Base-by-base conservation (phyloP, 2,113 vertebrate genomes). In the Zosterops borbonicus region DNA sequence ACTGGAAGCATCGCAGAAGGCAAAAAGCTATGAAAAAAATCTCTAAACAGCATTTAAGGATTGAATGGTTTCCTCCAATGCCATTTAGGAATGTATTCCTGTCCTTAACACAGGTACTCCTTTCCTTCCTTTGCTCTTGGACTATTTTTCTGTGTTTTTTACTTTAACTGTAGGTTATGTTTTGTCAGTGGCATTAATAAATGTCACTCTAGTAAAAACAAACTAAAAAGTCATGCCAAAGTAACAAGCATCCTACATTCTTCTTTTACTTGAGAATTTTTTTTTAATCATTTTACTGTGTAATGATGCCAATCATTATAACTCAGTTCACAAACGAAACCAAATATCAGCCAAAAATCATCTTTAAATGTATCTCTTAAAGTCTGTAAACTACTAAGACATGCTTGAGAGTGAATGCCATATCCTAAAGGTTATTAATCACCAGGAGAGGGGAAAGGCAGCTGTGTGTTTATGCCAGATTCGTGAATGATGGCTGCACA, bases 341-440 rank as follows among this genome's bases (percentile, higher is more conserved):
- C 25, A 79, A 83, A 4, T 59, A 50, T 47, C 49, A 63, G 22
- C 67, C 16, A 84, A 91, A 65, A 9, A 2, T 0, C 16, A 69
- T 65, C 11, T 90, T 92, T 25, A 85, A 65, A 44, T 25, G 3
- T 35, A 59, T 59, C 19, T 76, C 4, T 44, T 76, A 62, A 79
- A 85, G 35, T 46, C 33, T 49, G 33, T 17, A 78, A 94, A 74
- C 33, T 60, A 53, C 23, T 49, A 75, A 87, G n/a, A 76, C 29
- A 27, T 58, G 50, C 41, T 80, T 90, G 50, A 86, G 74, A 93
- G 53, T 69, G 67, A 95, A 79, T 42, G 73, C 13, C 71, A 14
- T 80, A 83, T 68, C 49, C 49, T 83, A 82, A 94, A 94, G 77
- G 59, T 87, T 94, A 89, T 93, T 92, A 80, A 62, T 92, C 1